Base-by-base conservation (phyloP, 2,797 vertebrate genomes). In the Pipistrellus pipistrellus region DNA sequence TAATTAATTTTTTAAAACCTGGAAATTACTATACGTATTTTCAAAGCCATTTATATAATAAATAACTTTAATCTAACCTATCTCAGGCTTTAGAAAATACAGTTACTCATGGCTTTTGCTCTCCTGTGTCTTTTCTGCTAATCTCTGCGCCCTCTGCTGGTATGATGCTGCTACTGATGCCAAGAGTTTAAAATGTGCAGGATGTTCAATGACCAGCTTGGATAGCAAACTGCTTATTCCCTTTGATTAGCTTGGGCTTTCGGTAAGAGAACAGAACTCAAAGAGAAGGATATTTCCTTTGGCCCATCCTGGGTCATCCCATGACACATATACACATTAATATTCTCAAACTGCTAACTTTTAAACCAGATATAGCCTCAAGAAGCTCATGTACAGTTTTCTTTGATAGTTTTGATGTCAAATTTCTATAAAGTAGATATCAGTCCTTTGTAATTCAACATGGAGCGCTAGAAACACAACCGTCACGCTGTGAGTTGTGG, bases 101-200 rank as follows among this genome's bases (percentile, higher is more conserved):
- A 27, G 80, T 48, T 9, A 51, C 30, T 13, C 8, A 8, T 1
- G 38, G 32, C 27, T 73, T 85, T 55, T 20, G 51, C 12, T 64
- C 38, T 64, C 44, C 72, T 46, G n/a, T 9, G 20, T 35, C 71
- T 4, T 41, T 35, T 27, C 62, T 25, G 66, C 25, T 53, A 0
- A 8, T 76, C 84, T 20, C 30, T 68, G 76, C 48, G 15, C 82
- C 95, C 87, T 53, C 95, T 97, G 89, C 93, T 97, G 96, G 90
- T 32, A 35, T 0, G 6, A 72, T 23, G 73, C 69, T 85, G 86
- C 57, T 88, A 89, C 35, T 87, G 86, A 53, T 1, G 21, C 41
- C n/a, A 88, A 62, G 68, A 2, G 25, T 9, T 72, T 53, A 87
- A 80, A 88, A 90, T 0, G 18, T 2, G 12, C 2, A 18, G 12